phyloP scores from a whole-genome alignment of 2,797 vertebrate species.

The Gallinago nigripennis region DNA sequence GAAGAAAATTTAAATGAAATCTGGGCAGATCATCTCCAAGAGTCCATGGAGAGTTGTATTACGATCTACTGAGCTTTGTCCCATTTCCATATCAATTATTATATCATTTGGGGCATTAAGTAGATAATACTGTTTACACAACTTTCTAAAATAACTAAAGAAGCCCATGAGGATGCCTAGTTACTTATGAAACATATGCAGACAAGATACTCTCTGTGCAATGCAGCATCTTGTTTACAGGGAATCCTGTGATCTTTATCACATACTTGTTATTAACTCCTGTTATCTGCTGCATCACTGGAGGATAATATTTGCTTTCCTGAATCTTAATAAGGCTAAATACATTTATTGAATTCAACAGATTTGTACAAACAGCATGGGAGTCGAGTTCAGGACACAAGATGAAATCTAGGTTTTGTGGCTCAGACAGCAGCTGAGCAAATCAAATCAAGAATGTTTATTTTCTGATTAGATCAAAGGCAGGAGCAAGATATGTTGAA shows the following conservation, averaged over 20 bases:
- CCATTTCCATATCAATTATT: conserved; percentile 71
- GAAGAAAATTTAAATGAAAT: conserved; percentile 59
- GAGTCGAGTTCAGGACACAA: conserved; percentile 36
- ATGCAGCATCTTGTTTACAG: conserved; percentile 70
- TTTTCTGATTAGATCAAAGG: conserved; percentile 56
- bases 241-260: conserved; percentile 71
- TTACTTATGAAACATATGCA: conserved; percentile 70
- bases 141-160: conserved; percentile 64
- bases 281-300: conserved; percentile 61
- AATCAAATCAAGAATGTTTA: conserved; percentile 59
- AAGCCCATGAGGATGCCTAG: conserved; percentile 60
- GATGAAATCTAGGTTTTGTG: conserved; percentile 33
- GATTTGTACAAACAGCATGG: conserved; percentile 46
- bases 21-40: conserved; percentile 28
- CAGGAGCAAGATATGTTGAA: conserved; percentile 43
- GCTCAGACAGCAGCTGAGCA: conserved; percentile 54
- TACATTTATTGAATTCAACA: conserved; percentile 39
- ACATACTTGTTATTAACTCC: conserved; percentile 61
- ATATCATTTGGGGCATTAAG: conserved; percentile 67
- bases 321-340: conserved; percentile 65
- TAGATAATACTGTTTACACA: conserved; percentile 66
- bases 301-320: conserved; percentile 64
- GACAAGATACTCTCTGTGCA: conserved; percentile 61
- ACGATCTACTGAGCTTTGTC: conserved; percentile 44
- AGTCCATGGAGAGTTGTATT: conserved; percentile 27